Base-by-base conservation (phyloP, 2,888 invertebrate genomes). In the Hirtodrosophila alboralis region DNA sequence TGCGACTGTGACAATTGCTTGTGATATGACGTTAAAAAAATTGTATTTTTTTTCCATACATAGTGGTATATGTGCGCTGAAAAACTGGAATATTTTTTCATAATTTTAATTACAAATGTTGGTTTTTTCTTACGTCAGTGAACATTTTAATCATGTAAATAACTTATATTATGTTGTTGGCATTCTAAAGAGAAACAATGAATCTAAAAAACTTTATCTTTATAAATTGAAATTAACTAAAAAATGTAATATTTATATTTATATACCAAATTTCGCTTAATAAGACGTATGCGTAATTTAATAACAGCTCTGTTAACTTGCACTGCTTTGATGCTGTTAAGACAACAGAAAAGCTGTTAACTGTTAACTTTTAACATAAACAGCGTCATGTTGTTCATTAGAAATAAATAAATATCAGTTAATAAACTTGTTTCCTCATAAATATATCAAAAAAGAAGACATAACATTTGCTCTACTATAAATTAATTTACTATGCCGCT, bases 1-100 rank as follows among this genome's bases (percentile, higher is more conserved):
- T 80, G 72, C 61, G 54, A 57, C 59, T 72, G 61, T 53, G 47
- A 47, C 61, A 70, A 63, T 59, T 76, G 59, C 70, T 37, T 52
- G 57, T 41, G 61, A 62, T 65, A 61, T 63, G 58, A 49, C 23
- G 36, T 38, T n/a, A 52, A 53, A 44, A 59, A 48, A 40, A 18
- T 36, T 1, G 23, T 23, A 23, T 27, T 12, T 31, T 23, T 16
- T 49, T 14, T 14, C 30, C 14, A 30, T 9, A 9, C 9, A 33
- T 9, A 21, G 1, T n/a, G n/a, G 18, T 36, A 30, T 34, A 47
- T 14, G 12, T 38, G 30, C 36, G 18, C 9, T 23, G 7, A 23
- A 23, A 23, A 23, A 26, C 6, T 40, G 8, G 7, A n/a, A 4
- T 33, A 3, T 30, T 52, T 26, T 40, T 14, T 38, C 3, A 33